These are phyloP conservation scores for Thymelicus acteon DNA, from an alignment of 2,888 invertebrate species.

Conservation along the genomic window DNA sequence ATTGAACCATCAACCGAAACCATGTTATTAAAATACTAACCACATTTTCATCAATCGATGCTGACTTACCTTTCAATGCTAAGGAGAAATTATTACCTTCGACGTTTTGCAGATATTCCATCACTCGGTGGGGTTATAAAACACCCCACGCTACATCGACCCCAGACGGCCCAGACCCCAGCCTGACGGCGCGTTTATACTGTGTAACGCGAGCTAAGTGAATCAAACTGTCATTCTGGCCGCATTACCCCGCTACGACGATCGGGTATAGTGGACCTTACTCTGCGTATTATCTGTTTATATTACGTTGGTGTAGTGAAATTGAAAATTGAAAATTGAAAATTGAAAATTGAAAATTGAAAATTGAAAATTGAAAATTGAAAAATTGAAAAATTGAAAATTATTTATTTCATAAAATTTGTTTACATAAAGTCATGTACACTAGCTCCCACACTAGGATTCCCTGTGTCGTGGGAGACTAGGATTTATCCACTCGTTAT, in stretches of 20 bases:
- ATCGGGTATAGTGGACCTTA: conserved; percentile 51
- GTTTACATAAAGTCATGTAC: no score
- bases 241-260: conserved; percentile 63
- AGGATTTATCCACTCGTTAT: no score
- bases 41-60: conserved; percentile 3
- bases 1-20: not conserved
- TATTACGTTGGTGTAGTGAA: no score
- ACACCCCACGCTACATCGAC: conserved; percentile 39
- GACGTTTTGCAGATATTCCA: conserved; percentile 30
- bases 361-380: no score
- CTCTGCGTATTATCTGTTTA: not conserved
- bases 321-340: no score
- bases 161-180: conserved; percentile 44
- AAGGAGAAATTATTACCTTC: conserved; percentile 11
- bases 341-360: no score
- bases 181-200: conserved; percentile 75
- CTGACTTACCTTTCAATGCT: conserved; percentile 11
- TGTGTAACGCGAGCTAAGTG: conserved; percentile 81
- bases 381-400: no score
- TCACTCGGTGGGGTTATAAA: conserved; percentile 38
- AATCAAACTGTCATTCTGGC: conserved; percentile 84
- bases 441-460: no score
- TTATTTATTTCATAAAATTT: no score
- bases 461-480: no score
- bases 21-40: not conserved